Conservation (phyloP, 2,888 invertebrate genomes). For the Synanthedon tipuliformis region DNA sequence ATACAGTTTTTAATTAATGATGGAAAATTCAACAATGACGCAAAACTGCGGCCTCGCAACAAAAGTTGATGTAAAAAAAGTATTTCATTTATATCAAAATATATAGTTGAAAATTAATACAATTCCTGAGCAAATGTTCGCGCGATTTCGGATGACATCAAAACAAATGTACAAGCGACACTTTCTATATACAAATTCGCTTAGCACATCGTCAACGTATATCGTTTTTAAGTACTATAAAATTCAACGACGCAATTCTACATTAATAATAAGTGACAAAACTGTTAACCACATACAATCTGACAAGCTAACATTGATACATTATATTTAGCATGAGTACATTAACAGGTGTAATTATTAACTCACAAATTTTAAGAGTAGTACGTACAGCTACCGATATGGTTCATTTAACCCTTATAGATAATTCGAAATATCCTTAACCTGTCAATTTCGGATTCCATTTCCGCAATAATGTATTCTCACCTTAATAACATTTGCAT, state of each 20-base stretch:
- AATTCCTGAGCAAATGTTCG: conserved; percentile 61
- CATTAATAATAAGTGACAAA: conserved; percentile 48
- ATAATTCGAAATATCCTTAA: conserved; percentile 25
- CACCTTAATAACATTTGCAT: conserved; percentile 31
- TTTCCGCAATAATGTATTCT: conserved; percentile 30
- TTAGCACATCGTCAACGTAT: conserved; percentile 26
- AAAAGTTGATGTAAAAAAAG: conserved; percentile 46
- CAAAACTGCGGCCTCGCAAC: conserved; percentile 37
- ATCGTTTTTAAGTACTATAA: conserved; percentile 32
- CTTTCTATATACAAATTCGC: conserved; percentile 40
- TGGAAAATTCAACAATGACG: conserved; percentile 52
- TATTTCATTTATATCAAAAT: conserved; percentile 40
- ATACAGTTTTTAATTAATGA: conserved; percentile 31
- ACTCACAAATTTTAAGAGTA: conserved; percentile 45
- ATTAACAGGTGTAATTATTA: conserved; percentile 64
- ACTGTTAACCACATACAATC: conserved; percentile 49
- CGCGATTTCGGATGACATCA: conserved; percentile 11
- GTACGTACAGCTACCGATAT: conserved; percentile 58
- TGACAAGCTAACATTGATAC: conserved; percentile 64
- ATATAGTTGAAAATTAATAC: conserved; percentile 50
- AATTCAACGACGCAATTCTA: conserved; percentile 51
- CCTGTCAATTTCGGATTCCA: conserved; percentile 46
- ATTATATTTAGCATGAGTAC: conserved; percentile 60
- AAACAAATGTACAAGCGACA: conserved; percentile 38
- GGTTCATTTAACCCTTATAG: conserved; percentile 45